Evolutionary conservation across 1,140 invertebrate species (phyloP), one percentile per base, ranked within the genome.

Genomic region (Drosophila serrata): DNA sequence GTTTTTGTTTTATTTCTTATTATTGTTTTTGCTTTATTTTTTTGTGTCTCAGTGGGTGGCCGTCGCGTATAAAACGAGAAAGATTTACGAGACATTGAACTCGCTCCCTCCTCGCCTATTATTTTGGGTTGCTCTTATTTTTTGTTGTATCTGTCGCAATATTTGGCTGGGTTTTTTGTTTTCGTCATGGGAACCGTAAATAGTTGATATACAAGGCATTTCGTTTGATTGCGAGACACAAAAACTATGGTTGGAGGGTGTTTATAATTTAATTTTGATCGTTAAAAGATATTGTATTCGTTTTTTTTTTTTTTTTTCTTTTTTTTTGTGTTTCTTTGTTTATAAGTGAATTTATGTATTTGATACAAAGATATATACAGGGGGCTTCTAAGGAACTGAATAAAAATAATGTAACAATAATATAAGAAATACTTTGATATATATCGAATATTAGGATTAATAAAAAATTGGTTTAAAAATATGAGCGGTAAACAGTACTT

Each of bases 21-120:
- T 33, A 1, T 33, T 33, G 17, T 11, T 17, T 17, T 6, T 22
- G 19, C 8, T 13, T 33, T 13, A 24, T 9, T 35, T 22, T 9
- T 6, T 22, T 4, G 11, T 22, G 27, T 43, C 46, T 31, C 35
- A 31, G 33, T 33, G 65, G 68, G 65, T 42, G 69, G 68, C 24
- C 65, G 15, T 35, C 65, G 51, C 51, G 11, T 29, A 43, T 40
- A 72, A 72, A 72, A 31, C 42, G 68, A 72, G 56, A 63, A 68
- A 82, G 81, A 82, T 82, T 82, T 82, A 63, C 75, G 68, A 84
- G 75, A 35, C 80, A 75, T 82, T 82, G 80, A 82, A 82, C 80
- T 84, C 53, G 53, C 22, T 22, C 9, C 13, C 31, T 29, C 37
- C 17, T 27, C 27, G 37, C 31, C 48, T n/a, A 37, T 37, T 22